Base-by-base conservation (phyloP, 2,888 invertebrate species). In the Drosophila helvetica region DNA sequence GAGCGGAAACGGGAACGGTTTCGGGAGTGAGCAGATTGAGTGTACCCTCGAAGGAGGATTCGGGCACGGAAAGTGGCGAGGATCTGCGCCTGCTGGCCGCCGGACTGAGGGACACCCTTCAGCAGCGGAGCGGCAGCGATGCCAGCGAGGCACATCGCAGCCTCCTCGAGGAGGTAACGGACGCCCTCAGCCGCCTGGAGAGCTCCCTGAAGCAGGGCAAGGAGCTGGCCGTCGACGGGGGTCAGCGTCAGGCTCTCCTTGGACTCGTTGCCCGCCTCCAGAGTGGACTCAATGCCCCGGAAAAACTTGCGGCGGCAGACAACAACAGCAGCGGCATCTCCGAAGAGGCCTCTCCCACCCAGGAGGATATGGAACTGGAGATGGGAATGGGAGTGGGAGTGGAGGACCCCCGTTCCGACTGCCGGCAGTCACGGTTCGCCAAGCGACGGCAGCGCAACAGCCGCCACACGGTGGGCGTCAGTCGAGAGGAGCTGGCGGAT, bases 391-490 rank as follows among this genome's bases (percentile, higher is more conserved):
- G n/a, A n/a, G n/a, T n/a, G n/a, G 38, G 1, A 38, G n/a, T 19
- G n/a, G 48, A 56, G 12, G 57, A 38, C 6, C 18, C 57, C n/a
- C 46, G 19, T 0, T 91, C 91, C 8, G 91, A 93, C 3, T 90
- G 79, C 56, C 88, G 92, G 8, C 91, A 92, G 6, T 91, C 92
- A 52, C 93, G 94, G 27, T 93, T 93, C 74, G 91, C 91, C 3
- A 94, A 94, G 70, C 92, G 93, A 10, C 93, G 94, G 62, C 93
- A 94, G 74, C 94, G 95, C 33, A 94, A 94, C 71, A 94, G 94
- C 52, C 92, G 97, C 0, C 96, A 97, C 91, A 97, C 97, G 0
- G 96, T 97, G 22, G 96, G 96, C 52, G 97, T 97, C 18, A 96
- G 96, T 45, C 94, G 94, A 50, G 96, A 96, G 89, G 97, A 97